Base-by-base conservation (phyloP, 2,888 invertebrate species). In the Ectemnius cavifrons region DNA sequence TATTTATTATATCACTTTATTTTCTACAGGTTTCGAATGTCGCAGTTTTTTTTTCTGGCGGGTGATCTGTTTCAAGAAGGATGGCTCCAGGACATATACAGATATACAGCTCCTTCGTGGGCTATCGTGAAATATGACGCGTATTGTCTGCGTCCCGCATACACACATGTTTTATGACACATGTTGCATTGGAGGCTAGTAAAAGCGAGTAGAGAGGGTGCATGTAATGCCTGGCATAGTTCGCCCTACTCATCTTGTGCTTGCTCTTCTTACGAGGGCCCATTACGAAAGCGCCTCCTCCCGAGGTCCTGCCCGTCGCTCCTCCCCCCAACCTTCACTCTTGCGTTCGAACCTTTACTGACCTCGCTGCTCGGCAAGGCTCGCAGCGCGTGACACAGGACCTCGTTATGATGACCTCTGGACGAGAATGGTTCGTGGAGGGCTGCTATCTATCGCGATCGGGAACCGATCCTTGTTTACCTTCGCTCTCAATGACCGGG, bases 391-490 rank as follows among this genome's bases (percentile, higher is more conserved):
- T 81, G 84, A 86, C 84, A 85, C 78, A 78, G 83, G 84, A 84
- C 85, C 87, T 87, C 87, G 87, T 87, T 87, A 87, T 84, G 87
- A 87, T 85, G 87, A 87, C 86, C 87, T 83, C 79, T 61, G 77
- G n/a, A 65, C 73, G 74, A 74, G 75, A 84, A 82, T 73, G 83
- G 78, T 37, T 79, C 77, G 73, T 71, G 79, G 70, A 66, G 73
- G 71, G 63, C 75, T 37, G 37, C 78, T 81, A 84, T 84, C 81
- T 72, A 75, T 80, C 78, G 75, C 80, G 75, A 84, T 84, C 80
- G 73, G 73, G 73, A 75, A 71, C 65, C 77, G 76, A 82, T 78
- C 75, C 81, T 66, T 77, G 78, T 78, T 83, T 78, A 73, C 78
- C 81, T 80, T 81, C 77, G 68, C 67, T 69, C 77, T 76, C 71